Conservation (phyloP, 2,113 vertebrate species). For the Ictidomys tridecemlineatus region DNA sequence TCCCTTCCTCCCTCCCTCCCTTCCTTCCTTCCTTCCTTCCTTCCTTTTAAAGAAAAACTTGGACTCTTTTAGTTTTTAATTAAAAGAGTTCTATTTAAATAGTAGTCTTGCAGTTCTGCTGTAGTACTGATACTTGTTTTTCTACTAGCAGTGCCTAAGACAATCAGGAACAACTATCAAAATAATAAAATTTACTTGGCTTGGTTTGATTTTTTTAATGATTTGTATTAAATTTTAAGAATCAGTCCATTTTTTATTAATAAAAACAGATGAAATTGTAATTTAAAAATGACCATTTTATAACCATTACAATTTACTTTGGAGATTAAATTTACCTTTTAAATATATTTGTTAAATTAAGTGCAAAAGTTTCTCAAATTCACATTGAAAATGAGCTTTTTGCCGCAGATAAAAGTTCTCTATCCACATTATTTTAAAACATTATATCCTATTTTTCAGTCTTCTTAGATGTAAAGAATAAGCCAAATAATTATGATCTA, state of each 20-base stretch:
- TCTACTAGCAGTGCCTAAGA: conserved; percentile 55
- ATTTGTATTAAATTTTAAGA: conserved; percentile 22
- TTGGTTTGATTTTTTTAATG: neutral
- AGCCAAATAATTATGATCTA: conserved; percentile 18
- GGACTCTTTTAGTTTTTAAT: conserved; percentile 35
- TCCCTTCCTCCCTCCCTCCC: too few species aligned
- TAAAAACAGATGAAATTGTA: neutral
- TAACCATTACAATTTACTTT: conserved; percentile 1
- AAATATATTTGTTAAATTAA: neutral
- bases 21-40: too few species aligned
- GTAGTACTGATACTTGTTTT: conserved; percentile 46
- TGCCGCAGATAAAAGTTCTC: neutral
- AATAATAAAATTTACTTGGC: neutral
- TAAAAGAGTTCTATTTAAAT: conserved; percentile 58
- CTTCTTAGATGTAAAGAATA: neutral
- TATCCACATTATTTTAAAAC: neutral
- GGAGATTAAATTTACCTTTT: neutral
- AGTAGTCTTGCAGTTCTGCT: neutral
- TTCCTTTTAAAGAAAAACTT: neutral
- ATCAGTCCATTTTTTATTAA: neutral
- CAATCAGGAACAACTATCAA: conserved; percentile 45
- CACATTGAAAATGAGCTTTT: neutral
- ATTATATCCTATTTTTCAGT: neutral
- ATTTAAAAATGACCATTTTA: neutral
- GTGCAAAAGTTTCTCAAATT: neutral